These are phyloP conservation scores for Epicauta chinensis DNA, from an alignment of 1,140 invertebrate species.

Conservation along the genomic window DNA sequence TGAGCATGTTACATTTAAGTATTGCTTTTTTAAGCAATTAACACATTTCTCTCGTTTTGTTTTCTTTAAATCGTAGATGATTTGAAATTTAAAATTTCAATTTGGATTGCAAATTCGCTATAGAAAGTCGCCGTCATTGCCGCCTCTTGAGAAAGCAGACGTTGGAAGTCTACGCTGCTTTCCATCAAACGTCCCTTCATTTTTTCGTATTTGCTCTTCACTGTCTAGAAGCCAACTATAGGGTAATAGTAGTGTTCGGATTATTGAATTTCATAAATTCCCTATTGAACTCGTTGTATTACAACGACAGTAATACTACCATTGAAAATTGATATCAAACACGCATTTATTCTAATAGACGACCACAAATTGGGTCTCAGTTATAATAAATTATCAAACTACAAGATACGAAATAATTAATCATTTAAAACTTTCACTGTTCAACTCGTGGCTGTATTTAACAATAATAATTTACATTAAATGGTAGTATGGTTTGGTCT, in stretches of 20 bases:
- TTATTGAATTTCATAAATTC: background rate
- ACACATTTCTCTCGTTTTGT: background rate
- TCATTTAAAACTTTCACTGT: too few relatives aligned
- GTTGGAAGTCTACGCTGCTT: constrained; percentile 4
- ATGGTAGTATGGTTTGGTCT: constrained; percentile 5
- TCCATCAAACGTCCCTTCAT: background rate
- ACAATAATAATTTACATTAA: too few relatives aligned
- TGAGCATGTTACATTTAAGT: too few relatives aligned
- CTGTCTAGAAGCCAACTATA: too few relatives aligned
- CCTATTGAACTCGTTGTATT: too few relatives aligned
- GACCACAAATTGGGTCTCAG: too few relatives aligned
- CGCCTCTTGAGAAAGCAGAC: constrained; percentile 4
- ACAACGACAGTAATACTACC: too few relatives aligned
- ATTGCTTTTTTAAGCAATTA: background rate
- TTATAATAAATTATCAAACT: too few relatives aligned
- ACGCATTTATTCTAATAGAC: too few relatives aligned
- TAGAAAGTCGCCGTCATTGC: background rate
- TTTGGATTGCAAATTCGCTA: constrained; percentile 17
- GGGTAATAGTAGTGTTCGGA: background rate
- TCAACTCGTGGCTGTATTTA: too few relatives aligned
- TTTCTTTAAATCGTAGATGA: background rate
- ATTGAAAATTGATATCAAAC: too few relatives aligned
- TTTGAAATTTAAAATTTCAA: constrained; percentile 16
- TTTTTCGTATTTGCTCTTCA: constrained; percentile 3
- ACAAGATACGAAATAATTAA: too few relatives aligned